phyloP scores from a whole-genome alignment of 2,888 invertebrate genomes.

The Theretra japonica region DNA sequence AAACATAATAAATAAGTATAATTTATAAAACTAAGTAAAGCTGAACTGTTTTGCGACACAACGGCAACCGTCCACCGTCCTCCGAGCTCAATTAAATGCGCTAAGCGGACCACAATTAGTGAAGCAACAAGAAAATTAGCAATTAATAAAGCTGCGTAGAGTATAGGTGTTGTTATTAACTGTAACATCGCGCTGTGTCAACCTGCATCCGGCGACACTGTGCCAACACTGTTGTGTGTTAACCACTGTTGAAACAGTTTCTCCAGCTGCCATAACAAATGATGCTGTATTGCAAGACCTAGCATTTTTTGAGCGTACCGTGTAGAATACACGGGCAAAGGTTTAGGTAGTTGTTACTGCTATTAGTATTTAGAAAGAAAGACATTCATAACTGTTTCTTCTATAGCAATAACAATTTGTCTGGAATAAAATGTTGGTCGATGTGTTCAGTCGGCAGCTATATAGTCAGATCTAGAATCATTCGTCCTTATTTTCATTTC shows the following conservation, averaged over 20 bases:
- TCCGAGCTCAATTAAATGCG: background rate
- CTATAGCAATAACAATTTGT: no score
- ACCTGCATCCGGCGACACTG: conserved; percentile 11
- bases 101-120: conserved; percentile 2
- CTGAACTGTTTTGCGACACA: background rate
- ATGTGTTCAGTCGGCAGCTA: no score
- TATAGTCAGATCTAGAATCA: no score
- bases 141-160: background rate
- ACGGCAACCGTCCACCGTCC: background rate
- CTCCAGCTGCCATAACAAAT: background rate
- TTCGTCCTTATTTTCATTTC: no score
- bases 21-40: no score
- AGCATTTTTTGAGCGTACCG: background rate
- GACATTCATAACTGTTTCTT: no score
- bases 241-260: conserved; percentile 14
- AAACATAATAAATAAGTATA: no score
- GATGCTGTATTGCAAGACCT: background rate
- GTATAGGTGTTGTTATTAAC: background rate
- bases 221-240: background rate
- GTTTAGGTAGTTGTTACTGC: background rate
- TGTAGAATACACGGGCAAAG: background rate
- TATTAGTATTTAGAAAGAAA: no score
- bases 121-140: background rate
- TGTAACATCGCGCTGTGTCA: conserved; percentile 2
- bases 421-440: no score